Evolutionary conservation across 2,888 invertebrate species (phyloP), one percentile per base, ranked within the genome.

Genomic region (Entomobrya proxima): DNA sequence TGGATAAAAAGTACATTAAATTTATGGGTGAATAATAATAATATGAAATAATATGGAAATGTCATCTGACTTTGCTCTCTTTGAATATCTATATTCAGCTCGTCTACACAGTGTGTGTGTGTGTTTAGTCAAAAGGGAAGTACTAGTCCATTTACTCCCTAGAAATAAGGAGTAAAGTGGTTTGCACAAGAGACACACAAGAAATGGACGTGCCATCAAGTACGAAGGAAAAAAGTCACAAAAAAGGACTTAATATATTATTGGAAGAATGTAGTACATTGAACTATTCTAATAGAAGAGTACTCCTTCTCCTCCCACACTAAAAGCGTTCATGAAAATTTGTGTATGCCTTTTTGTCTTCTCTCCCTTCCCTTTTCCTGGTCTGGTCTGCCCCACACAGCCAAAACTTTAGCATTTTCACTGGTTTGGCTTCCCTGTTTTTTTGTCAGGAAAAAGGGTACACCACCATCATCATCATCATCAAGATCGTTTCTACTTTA

Each of bases 1-100:
- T 6, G 61, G 55, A 27, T 55, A 55, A n/a, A n/a, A 69, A 69
- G 40, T 69, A 69, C 40, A 69, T 69, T 69, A 69, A 69, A 61
- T 61, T 61, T 61, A 61, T 61, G 61, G 30, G 61, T 32, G 61
- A 61, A 44, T 40, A 69, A 69, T 37, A 69, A 69, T 37, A 69
- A 44, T 44, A 69, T 69, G 35, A 55, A 55, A 64, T 61, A 61
- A 61, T 61, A 61, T 61, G 64, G 35, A 64, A 64, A 69, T 69
- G 40, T 69, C 69, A 69, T 69, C 24, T 69, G 69, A 69, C 11
- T 40, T 40, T 40, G 24, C 69, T 69, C 40, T 37, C 35, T 35
- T 35, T 64, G 64, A 64, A 64, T 64, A 64, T 64, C 18, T 64
- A 13, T 15, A 35, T 4, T 18, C n/a, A 9, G 7, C 35, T 30